Evolutionary conservation across 2,113 vertebrate species (phyloP).

Genomic region (Kobus ellipsiprymnus): DNA sequence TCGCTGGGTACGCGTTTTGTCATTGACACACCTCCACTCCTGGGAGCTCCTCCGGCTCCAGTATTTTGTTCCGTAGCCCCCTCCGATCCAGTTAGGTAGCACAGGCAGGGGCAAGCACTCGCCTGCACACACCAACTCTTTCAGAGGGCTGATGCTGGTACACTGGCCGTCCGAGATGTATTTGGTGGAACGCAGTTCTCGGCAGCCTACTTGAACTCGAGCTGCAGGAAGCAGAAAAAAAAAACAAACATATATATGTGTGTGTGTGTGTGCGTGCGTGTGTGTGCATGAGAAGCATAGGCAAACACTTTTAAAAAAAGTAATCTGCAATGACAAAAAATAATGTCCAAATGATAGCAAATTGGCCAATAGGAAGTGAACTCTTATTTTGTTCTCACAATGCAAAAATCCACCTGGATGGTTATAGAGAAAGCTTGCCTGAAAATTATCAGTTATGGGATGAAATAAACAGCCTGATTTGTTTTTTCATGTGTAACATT

Average conservation of each 20-base stretch:
- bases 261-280: too few relatives aligned
- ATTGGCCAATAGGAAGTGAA: background rate
- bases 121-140: slow-evolving; percentile 95
- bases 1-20: slow-evolving; percentile 91
- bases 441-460: background rate
- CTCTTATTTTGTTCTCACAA: background rate
- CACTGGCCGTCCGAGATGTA: slow-evolving; percentile 97
- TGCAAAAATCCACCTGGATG: background rate
- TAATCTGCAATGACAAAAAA: background rate
- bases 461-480: background rate
- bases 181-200: slow-evolving; percentile 93
- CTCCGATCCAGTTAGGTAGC: slow-evolving; percentile 96
- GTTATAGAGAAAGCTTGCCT: background rate
- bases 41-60: slow-evolving; percentile 89
- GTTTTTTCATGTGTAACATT: background rate
- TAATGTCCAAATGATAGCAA: slow-evolving; percentile 16
- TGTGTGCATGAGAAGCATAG: background rate
- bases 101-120: slow-evolving; percentile 92
- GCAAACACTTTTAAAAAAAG: background rate
- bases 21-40: slow-evolving; percentile 96
- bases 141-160: slow-evolving; percentile 92
- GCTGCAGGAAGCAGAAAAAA: slow-evolving; percentile 74
- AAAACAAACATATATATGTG: background rate
- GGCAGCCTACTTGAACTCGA: slow-evolving; percentile 90
- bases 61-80: slow-evolving; percentile 86